Percentiles rank a stretch among this genome's conserved stretches.
Evolutionary conservation across 2,888 invertebrate species (phyloP).

Genomic region (Lutraria lutraria): DNA sequence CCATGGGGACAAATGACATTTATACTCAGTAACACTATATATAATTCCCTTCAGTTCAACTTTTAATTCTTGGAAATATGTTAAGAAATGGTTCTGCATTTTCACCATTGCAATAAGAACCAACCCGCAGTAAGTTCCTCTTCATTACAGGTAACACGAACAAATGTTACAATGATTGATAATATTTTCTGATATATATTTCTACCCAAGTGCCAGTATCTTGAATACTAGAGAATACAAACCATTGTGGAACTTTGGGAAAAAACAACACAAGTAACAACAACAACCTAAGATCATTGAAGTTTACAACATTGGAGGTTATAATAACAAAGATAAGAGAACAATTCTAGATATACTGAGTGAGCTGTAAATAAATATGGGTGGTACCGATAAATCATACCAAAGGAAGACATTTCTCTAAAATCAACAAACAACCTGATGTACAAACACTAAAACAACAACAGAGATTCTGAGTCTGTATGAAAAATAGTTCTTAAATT

Average conservation of each 20-base stretch:
- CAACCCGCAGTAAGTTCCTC: too few species aligned
- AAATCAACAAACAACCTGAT: conserved; percentile 14
- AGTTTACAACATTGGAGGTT: neutral
- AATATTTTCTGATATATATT: too few species aligned
- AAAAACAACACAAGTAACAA: neutral
- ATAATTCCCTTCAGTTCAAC: neutral
- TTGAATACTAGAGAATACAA: neutral
- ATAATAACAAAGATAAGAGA: neutral
- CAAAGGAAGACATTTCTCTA: neutral
- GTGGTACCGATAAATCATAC: conserved; percentile 13
- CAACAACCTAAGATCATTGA: neutral
- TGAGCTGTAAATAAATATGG: conserved; percentile 17
- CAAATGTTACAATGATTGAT: too few species aligned
- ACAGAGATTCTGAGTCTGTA: too few species aligned
- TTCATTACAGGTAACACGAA: too few species aligned
- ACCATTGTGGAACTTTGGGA: neutral
- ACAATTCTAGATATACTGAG: neutral
- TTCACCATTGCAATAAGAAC: too few species aligned
- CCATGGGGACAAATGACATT: too few species aligned
- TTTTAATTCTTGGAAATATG: neutral
- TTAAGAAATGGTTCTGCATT: too few species aligned
- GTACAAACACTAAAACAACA: too few species aligned
- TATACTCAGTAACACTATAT: neutral
- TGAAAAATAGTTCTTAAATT: too few species aligned
- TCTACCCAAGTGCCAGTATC: too few species aligned